Base-by-base conservation (phyloP, 1,140 invertebrate genomes). In the Aphelenchoides fujianensis region DNA sequence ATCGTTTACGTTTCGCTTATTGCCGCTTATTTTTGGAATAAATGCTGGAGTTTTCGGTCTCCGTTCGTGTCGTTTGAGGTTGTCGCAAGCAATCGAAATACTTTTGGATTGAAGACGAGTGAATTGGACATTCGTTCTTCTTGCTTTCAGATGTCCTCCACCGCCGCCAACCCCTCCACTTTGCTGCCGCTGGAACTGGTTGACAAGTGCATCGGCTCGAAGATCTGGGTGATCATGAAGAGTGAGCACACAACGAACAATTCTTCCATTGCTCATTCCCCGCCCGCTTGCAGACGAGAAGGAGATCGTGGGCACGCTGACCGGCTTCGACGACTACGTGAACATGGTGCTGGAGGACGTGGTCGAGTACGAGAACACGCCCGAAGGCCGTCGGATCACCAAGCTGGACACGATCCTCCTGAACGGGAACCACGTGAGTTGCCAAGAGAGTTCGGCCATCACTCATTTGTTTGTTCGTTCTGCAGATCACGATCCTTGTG, bases 211-310 rank as follows among this genome's bases (percentile, higher is more conserved):
- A 98, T 99, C 84, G 97, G 97, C 23, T 98, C 95, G 0, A 88
- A 93, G 71, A 98, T 99, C 82, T 97, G 98, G 82, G 97, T 99
- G 30, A 96, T 99, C 48, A 98, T 99, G 95, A 99, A 98, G 87
- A 96, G 95, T 79, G 68, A 78, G 70, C 35, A 32, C n/a, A n/a
- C 61, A 73, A 75, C 2, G 16, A 61, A 54, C 63, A n/a, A n/a
- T 61, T 16, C 28, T 2, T 61, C 28, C 27, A 61, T n/a, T n/a
- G n/a, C n/a, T n/a, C 9, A 23, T 59, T 64, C 9, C 27, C 70
- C 61, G 19, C n/a, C 28, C 3, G 2, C 1, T 61, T 79, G 19
- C 36, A 79, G 78, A 70, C 85, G 95, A 99, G 82, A 98, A 97
- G 86, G 96, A 99, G 89, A 95, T 99, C 83, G 94, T 98, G 12